These are phyloP conservation scores for Phalacrocorax aristotelis DNA, from an alignment of 2,113 vertebrate species.

Conservation along the genomic window DNA sequence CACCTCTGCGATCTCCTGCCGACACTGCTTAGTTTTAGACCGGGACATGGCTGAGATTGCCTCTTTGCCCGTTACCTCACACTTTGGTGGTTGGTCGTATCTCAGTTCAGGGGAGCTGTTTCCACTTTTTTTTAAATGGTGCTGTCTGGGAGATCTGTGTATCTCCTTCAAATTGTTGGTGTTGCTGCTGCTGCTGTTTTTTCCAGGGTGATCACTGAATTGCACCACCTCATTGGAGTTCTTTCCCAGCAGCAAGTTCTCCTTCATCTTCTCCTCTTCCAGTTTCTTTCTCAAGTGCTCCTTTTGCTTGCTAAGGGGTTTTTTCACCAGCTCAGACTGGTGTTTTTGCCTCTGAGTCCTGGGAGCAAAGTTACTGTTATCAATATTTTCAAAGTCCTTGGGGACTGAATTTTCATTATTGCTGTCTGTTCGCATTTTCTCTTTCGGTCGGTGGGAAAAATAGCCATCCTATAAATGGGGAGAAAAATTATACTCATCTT, in stretches of 20 bases:
- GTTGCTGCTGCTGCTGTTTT: constrained; percentile 69
- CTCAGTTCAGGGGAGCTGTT: constrained; percentile 75
- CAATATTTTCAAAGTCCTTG: constrained; percentile 97
- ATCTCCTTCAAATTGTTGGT: constrained; percentile 60
- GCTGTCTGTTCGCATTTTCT: constrained; percentile 91
- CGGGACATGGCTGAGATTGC: constrained; percentile 92
- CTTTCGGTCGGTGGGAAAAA: constrained; percentile 93
- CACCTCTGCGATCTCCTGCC: constrained; percentile 88
- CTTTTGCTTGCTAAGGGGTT: constrained; percentile 77
- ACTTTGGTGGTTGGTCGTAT: constrained; percentile 85
- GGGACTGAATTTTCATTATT: constrained; percentile 99
- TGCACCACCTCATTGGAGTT: constrained; percentile 80
- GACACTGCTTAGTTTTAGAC: constrained; percentile 88
- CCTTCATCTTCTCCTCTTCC: constrained; percentile 78
- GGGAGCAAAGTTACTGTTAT: constrained; percentile 96
- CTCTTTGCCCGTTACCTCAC: constrained; percentile 95
- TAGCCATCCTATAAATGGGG: constrained; percentile 84
- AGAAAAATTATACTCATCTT: constrained; percentile 42
- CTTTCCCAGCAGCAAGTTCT: constrained; percentile 74
- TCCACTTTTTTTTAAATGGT: constrained; percentile 58
- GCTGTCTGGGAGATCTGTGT: constrained; percentile 51
- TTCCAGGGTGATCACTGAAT: constrained; percentile 14
- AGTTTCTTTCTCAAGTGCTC: constrained; percentile 82
- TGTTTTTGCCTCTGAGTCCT: constrained; percentile 88
- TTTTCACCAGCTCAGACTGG: constrained; percentile 75